Conservation (phyloP, 2,888 invertebrate genomes). For the Caenorhabditis sp. region DNA sequence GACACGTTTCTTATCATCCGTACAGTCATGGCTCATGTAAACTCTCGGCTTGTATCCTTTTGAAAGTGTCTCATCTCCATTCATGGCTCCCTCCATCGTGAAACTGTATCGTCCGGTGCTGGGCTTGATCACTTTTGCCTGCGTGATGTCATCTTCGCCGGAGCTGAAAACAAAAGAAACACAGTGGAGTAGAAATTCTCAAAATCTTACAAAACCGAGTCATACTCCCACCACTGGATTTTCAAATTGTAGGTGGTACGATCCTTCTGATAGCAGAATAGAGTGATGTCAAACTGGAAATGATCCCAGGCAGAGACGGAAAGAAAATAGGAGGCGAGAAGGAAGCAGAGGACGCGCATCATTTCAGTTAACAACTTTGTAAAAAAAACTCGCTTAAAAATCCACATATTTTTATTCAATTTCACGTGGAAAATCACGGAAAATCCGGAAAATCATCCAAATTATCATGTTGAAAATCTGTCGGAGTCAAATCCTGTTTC, state of each 20-base stretch:
- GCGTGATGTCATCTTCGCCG: slow-evolving; percentile 9
- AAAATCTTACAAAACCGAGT: slow-evolving; percentile 8
- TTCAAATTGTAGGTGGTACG: slow-evolving; percentile 21
- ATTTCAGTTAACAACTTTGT: too few relatives aligned
- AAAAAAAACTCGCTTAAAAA: too few relatives aligned
- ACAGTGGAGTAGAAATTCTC: too few relatives aligned
- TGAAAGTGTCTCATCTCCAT: slow-evolving; percentile 14
- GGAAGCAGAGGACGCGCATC: background rate
- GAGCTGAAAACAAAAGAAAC: background rate
- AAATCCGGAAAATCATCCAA: slow-evolving; percentile 32
- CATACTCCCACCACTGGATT: slow-evolving; percentile 26
- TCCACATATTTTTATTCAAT: too few relatives aligned
- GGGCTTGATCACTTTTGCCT: background rate
- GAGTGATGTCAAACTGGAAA: slow-evolving; percentile 37
- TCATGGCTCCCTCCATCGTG: slow-evolving; percentile 20
- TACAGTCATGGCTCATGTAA: slow-evolving; percentile 33
- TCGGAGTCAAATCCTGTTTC: background rate
- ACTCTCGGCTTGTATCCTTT: slow-evolving; percentile 12
- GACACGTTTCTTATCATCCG: slow-evolving; percentile 9
- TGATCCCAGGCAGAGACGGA: slow-evolving; percentile 23
- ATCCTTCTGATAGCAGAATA: slow-evolving; percentile 13
- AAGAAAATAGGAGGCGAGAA: background rate
- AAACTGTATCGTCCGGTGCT: slow-evolving; percentile 19
- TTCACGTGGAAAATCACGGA: slow-evolving; percentile 12
- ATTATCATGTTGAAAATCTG: background rate